phyloP scores from a whole-genome alignment of 2,113 vertebrate genomes.

The Strigops habroptila region DNA sequence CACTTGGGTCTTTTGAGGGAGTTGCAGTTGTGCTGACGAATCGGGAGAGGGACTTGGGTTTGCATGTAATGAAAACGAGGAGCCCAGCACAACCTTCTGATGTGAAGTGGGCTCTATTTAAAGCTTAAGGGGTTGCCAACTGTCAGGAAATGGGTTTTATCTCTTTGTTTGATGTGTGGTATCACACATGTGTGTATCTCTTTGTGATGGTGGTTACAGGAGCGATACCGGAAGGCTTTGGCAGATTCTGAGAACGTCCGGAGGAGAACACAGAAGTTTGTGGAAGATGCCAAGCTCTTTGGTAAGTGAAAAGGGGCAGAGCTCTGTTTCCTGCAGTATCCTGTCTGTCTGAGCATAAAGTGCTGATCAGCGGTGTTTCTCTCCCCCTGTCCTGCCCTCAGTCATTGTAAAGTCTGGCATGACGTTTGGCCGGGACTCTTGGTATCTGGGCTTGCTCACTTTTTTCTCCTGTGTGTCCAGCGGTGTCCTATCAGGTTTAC shows the following conservation, averaged over 20 bases:
- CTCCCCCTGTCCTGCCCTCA: not conserved
- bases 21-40: not conserved
- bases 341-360: not conserved
- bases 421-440: not conserved
- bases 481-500: not conserved
- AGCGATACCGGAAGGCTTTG: constrained; percentile 76
- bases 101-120: not conserved
- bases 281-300: constrained; percentile 87
- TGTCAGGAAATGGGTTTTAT: not conserved
- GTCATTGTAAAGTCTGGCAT: not conserved
- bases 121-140: not conserved
- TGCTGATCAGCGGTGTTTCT: not conserved
- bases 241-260: constrained; percentile 81
- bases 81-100: not conserved
- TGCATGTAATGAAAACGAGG: not conserved
- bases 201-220: constrained; percentile 60
- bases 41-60: not conserved
- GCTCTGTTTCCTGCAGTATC: not conserved
- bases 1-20: not conserved
- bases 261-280: constrained; percentile 84
- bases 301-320: constrained; percentile 67
- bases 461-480: not conserved
- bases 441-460: not conserved
- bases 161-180: not conserved
- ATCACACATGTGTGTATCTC: too few species aligned